phyloP scores from a whole-genome alignment of 2,113 vertebrate genomes.

The Phocoena sinus region DNA sequence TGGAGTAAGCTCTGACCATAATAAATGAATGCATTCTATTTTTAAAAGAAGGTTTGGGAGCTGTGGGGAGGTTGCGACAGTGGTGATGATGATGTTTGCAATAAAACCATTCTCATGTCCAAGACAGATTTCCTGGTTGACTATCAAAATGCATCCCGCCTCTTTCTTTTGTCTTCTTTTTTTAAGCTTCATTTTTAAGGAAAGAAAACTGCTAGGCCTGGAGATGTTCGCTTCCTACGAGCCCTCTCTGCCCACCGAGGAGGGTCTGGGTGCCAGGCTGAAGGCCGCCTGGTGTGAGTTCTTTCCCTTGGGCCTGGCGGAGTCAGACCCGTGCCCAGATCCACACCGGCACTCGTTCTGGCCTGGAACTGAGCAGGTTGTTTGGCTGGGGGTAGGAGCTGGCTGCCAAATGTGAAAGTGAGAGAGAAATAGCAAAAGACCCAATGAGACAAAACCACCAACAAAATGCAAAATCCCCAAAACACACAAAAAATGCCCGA shows the following conservation, averaged over 20 bases:
- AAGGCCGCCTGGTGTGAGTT: background rate
- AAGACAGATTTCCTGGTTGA: background rate
- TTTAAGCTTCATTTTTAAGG: background rate
- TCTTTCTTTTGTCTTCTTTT: background rate
- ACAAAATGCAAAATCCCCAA: constrained; percentile 8
- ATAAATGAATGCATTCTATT: background rate
- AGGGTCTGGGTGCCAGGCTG: background rate
- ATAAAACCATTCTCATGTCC: background rate
- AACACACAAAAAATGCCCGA: background rate
- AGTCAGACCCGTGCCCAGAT: background rate
- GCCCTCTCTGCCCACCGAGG: constrained; percentile 30
- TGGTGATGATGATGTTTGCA: background rate
- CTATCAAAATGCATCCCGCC: background rate
- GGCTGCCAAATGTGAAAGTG: constrained; percentile 51
- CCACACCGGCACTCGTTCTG: constrained; percentile 27
- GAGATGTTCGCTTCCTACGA: background rate
- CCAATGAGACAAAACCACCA: constrained; percentile 25
- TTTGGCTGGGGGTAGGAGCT: constrained; percentile 39
- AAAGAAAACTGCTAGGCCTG: background rate
- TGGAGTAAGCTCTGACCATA: background rate
- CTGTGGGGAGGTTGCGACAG: background rate
- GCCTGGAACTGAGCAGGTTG: constrained; percentile 50
- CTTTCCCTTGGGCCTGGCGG: background rate
- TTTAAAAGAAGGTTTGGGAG: background rate
- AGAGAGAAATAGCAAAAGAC: constrained; percentile 42